Evolutionary conservation across 2,113 vertebrate genomes (phyloP), one percentile per base, ranked within the genome.

Genomic region (Mastomys coucha): DNA sequence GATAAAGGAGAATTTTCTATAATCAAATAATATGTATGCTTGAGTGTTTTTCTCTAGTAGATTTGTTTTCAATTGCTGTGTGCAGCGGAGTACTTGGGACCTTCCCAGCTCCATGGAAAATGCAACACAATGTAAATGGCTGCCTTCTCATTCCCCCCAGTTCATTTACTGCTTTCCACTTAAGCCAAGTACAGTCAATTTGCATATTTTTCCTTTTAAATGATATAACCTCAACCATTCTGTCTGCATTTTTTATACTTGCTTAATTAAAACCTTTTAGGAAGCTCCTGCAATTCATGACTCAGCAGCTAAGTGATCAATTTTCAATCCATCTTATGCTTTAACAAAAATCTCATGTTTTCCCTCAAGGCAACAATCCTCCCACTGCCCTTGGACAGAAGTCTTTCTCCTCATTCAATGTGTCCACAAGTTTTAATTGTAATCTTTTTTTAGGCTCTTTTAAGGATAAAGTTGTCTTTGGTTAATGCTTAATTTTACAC

Each of bases 211-310:
- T 93, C 73, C 24, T 82, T 65, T 91, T 92, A 96, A 16, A 73
- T 89, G 76, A 12, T 95, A 80, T 93, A 94, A 92, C 42, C 51
- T 96, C 84, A 95, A 82, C 63, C 60, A n/a, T 93, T 95, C 87
- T 94, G 69, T 86, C 28, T 94, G 65, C 77, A 96, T 94, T 94
- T 97, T 87, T 93, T 89, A 72, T 2, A 94, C 31, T 14, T 67
- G 9, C 72, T 96, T 95, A 97, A 97, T 94, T 91, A 53, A 51
- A 94, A 92, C 95, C 91, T 88, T 20, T 33, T 73, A 89, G 60
- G 10, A 73, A 81, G 28, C 26, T 88, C 33, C 31, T 91, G 76
- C 58, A 92, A n/a, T 96, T 96, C 53, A 72, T 84, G 95, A 96
- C 58, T 94, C 39, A 91, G 45, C 39, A 69, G 53, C 92, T 88